A percentile compares a stretch with the other conserved stretches of the same genome.
These are phyloP conservation scores for Xenopus petersii DNA, from an alignment of 2,797 vertebrate species.

Conservation along the genomic window DNA sequence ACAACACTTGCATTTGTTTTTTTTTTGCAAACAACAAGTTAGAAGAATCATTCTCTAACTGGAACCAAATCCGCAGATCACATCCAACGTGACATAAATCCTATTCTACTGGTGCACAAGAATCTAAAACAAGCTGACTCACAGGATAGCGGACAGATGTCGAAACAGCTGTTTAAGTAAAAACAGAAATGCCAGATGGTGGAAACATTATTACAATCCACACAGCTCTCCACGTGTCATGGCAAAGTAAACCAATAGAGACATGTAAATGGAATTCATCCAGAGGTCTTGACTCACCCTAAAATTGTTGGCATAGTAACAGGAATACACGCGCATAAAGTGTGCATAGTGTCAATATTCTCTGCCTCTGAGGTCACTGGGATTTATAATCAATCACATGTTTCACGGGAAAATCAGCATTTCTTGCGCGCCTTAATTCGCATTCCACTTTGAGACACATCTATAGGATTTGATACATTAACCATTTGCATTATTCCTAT, in stretches of 20 bases:
- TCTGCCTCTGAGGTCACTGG: background rate
- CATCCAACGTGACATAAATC: slow-evolving; percentile 27
- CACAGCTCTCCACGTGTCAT: slow-evolving; percentile 36
- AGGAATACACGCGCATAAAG: slow-evolving; percentile 22
- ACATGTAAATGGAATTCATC: slow-evolving; percentile 36
- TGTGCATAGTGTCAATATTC: slow-evolving; percentile 9
- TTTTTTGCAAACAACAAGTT: slow-evolving; percentile 2
- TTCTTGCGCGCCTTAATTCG: background rate
- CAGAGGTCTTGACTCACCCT: slow-evolving; percentile 30
- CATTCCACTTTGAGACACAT: background rate
- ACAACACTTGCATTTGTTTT: background rate
- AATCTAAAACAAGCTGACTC: slow-evolving; percentile 41
- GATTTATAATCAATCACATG: slow-evolving; percentile 2
- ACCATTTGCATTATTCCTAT: background rate
- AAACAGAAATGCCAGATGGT: slow-evolving; percentile 37
- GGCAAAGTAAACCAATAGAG: slow-evolving; percentile 37
- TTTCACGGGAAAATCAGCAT: background rate
- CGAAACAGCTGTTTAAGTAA: slow-evolving; percentile 40
- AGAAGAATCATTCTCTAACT: slow-evolving; percentile 16
- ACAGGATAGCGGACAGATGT: slow-evolving; percentile 45
- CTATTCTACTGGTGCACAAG: slow-evolving; percentile 24
- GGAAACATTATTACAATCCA: slow-evolving; percentile 37
- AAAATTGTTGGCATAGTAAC: slow-evolving; percentile 32
- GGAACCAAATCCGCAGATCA: slow-evolving; percentile 14
- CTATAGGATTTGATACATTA: background rate